phyloP scores from a whole-genome alignment of 37 sponge, comb jelly and placozoan genomes.

The Crambe crambe region DNA sequence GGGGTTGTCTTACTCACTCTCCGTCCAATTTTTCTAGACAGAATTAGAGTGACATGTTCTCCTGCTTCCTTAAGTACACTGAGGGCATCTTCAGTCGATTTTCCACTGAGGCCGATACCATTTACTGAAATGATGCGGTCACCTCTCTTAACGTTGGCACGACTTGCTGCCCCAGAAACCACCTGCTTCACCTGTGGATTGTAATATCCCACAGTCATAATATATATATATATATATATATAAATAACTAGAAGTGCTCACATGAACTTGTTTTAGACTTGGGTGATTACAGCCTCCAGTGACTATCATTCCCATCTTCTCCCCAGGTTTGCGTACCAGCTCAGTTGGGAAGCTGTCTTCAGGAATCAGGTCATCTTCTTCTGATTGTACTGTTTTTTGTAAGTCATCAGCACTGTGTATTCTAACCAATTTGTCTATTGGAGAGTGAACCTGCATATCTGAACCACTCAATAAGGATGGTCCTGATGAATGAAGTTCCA shows the following conservation, averaged over 20 bases:
- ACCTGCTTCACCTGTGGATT: conserved; percentile 73
- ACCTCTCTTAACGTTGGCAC: conserved; percentile 49
- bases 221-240: no score
- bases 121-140: conserved; percentile 75
- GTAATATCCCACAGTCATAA: no score
- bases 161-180: conserved; percentile 35
- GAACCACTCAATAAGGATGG: neutral
- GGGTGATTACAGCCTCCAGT: conserved; percentile 66
- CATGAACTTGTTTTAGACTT: conserved; percentile 12
- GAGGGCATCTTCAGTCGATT: conserved; percentile 44
- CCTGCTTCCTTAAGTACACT: conserved; percentile 55
- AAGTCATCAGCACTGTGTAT: neutral
- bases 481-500: neutral
- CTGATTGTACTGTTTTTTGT: neutral
- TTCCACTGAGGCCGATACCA: conserved; percentile 34
- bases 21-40: conserved; percentile 43
- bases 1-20: conserved; percentile 20
- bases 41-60: conserved; percentile 41
- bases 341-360: conserved; percentile 29
- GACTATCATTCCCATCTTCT: conserved; percentile 62
- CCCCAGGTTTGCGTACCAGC: neutral
- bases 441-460: neutral
- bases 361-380: neutral
- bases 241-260: conserved; percentile 9
- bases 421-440: neutral